phyloP scores from a whole-genome alignment of 2,797 vertebrate genomes.

The Ciconia nigra region DNA sequence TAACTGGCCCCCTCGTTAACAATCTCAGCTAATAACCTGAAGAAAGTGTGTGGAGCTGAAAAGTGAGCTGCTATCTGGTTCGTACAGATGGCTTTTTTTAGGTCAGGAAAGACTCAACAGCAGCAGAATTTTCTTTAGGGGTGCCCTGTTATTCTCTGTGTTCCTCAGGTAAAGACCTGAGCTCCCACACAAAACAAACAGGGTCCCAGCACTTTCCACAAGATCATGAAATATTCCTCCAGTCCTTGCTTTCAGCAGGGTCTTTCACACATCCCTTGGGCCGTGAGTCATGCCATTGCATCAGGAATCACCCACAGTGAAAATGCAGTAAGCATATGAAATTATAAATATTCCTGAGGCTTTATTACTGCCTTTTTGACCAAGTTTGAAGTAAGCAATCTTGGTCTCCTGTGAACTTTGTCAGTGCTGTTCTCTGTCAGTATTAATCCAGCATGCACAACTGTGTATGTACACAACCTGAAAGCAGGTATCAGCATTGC shows the following conservation, averaged over 20 bases:
- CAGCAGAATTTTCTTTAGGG: not conserved
- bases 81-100: not conserved
- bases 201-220: not conserved
- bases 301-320: not conserved
- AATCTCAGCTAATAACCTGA: not conserved
- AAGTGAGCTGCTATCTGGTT: not conserved
- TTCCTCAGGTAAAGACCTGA: not conserved
- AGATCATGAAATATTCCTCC: not conserved
- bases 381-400: not conserved
- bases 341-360: not conserved
- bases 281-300: accelerated
- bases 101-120: not conserved
- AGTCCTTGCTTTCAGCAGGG: not conserved
- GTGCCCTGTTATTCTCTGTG: not conserved
- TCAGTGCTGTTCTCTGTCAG: not conserved
- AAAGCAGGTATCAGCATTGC: not conserved
- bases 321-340: not conserved
- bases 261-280: not conserved
- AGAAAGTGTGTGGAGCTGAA: not conserved
- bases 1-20: not conserved
- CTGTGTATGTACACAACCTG: not conserved
- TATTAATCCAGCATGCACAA: not conserved
- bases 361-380: not conserved
- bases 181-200: not conserved
- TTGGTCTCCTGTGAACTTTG: not conserved